Evolutionary conservation across 2,797 vertebrate genomes (phyloP), one percentile per base, ranked within the genome.

Genomic region (Etheostoma nigrum): DNA sequence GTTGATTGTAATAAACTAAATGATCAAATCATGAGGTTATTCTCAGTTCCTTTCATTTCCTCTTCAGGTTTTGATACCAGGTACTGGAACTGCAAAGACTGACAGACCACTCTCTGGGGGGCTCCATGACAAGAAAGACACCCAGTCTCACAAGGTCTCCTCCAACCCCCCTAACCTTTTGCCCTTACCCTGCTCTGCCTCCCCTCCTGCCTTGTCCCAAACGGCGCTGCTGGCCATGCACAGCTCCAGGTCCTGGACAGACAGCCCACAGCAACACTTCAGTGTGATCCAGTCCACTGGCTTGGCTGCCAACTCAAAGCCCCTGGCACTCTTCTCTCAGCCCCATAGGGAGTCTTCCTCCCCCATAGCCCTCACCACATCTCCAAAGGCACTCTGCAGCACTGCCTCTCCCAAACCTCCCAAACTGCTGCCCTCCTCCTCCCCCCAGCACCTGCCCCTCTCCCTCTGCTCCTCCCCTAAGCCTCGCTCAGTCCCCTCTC

Each of bases 261-360:
- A 98, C 87, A 94, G 95, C 89, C 93, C 94, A 83, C 97, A 97
- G 91, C 97, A 98, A 90, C 93, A 98, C 90, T 97, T 97, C 91
- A 99, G 98, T 85, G 98, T 99, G 85, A 99, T 99, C 92, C 98
- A 99, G 96, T 98, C 97, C 94, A 99, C 96, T 4, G 98, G 98
- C 91, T 90, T 98, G 93, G 96, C 97, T 77, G 93, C 95, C 91
- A 95, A 92, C 93, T 92, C 96, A 85, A 98, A 98, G 90, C 96
- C 97, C 84, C 94, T 97, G 91, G 95, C 97, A 77, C 96, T 98
- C 93, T 95, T 97, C 74, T 92, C 95, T 82, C 97, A 97, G 92
- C 87, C 96, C 90, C 96, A 95, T 87, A 95, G 96, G 91, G 96
- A 98, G 91, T 84, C 93, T 91, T 94, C 96, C 92, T 97, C 97